Conservation (phyloP, 2,113 vertebrate species). For the Vulpes vulpes region DNA sequence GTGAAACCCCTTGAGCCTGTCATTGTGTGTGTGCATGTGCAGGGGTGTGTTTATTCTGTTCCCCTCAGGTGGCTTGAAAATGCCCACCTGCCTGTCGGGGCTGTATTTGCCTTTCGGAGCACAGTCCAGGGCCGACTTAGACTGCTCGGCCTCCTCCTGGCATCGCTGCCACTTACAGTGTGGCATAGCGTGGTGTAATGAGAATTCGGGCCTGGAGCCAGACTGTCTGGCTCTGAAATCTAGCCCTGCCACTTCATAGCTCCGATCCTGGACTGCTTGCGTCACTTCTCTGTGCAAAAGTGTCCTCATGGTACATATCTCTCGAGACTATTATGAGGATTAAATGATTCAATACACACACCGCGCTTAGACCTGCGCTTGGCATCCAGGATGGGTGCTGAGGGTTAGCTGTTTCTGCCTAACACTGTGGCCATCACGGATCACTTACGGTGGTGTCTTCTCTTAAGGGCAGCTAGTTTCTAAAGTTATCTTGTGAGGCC, state of each 20-base stretch:
- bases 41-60: neutral
- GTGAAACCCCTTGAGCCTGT: neutral
- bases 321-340: neutral
- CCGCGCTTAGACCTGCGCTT: neutral
- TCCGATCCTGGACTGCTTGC: neutral
- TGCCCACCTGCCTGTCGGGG: neutral
- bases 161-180: neutral
- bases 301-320: neutral
- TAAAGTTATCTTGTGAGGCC: neutral
- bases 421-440: neutral
- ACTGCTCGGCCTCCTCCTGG: neutral
- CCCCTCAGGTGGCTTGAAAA: neutral
- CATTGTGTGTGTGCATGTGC: neutral
- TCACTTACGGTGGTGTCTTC: neutral
- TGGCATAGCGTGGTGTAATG: neutral
- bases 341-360: neutral
- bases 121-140: neutral
- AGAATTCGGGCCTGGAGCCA: neutral
- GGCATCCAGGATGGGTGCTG: neutral
- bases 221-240: neutral
- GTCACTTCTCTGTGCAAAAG: neutral
- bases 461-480: neutral
- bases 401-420: neutral
- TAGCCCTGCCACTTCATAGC: neutral
- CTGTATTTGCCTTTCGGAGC: neutral